Base-by-base conservation (phyloP, 2,113 vertebrate species). In the Eleginops maclovinus region DNA sequence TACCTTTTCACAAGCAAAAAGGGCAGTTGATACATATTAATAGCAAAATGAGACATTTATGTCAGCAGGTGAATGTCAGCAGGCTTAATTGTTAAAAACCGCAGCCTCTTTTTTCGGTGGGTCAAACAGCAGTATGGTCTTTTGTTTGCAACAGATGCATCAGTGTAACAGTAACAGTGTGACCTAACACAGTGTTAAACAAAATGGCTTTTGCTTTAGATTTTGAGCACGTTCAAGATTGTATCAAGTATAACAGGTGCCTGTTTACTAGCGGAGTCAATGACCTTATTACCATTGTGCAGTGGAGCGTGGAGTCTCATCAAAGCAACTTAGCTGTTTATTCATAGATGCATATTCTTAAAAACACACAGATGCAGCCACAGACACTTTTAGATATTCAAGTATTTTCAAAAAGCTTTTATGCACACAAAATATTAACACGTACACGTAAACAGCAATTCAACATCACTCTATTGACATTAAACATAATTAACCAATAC, bases 281-380 rank as follows among this genome's bases (percentile, higher is more conserved):
- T 83, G 74, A 72, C 74, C 77, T 81, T 43, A 73, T 86, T 65
- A 79, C 55, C 7, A 22, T 1, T 2, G 67, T 53, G 83, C 81
- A 79, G 53, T 36, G 53, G 50, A 61, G 83, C 47, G 58, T 81
- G 47, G 73, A 75, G 74, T 61, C 75, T 86, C 77, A 88, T 86
- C 74, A 69, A 9, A 4, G 4, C 16, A 83, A 63, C 73, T 31
- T 54, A 50, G 44, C 64, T 56, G 56, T 66, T 82, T 61, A 84
- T 72, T 70, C 60, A 88, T 26, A 84, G 51, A 40, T 64, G 69
- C 53, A 72, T 79, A 84, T 76, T 67, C 58, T 78, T 17, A n/a
- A 54, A 50, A 28, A 69, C 41, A 19, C 26, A 13, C 47, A 49
- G 15, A 76, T 22, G 31, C 51, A 77, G 59, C 15, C 19, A 44